Evolutionary conservation across 2,797 vertebrate genomes (phyloP), one percentile per base, ranked within the genome.

Genomic region (Melanotaenia trifasciata): DNA sequence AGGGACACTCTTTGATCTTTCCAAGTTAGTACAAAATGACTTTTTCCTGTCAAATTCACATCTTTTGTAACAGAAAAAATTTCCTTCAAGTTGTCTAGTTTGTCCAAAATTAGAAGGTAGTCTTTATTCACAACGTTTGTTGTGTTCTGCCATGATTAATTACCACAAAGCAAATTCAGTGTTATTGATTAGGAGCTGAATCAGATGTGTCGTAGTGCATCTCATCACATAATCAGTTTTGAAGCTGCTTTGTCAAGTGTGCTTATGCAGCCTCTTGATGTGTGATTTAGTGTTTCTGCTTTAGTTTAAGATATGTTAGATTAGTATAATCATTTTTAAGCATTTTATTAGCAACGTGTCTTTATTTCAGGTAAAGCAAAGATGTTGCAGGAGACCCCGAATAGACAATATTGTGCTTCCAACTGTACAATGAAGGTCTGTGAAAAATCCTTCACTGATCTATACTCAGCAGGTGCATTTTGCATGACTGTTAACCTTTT

Each of bases 401-500:
- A 53, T 28, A 53, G 18, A 79, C 8, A 54, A 63, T 1, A 35
- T 6, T 53, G 40, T 32, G 4, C 40, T 33, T 67, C 35, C 12
- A 53, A 32, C 20, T 79, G 43, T 58, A 28, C n/a, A 18, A 57
- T 18, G 32, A 40, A 67, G 10, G 35, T 24, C 3, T 63, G 14
- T 45, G 51, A 33, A 26, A 64, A 38, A 43, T 20, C 28, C 18
- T 35, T 24, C 1, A 22, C 2, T 40, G 36, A 40, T 26, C 24
- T 69, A 36, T 66, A 40, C 40, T 72, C 20, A 5, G 13, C 5
- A 16, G 58, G n/a, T 36, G 35, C 11, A 53, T 65, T 69, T 67
- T 67, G 80, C 26, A 54, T 22, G 36, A 67, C 68, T 36, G 60
- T 76, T 78, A 68, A 45, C 32, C 60, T 70, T 58, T 84, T 72